Conservation (phyloP, 1,140 invertebrate genomes). For the Drosophila repleta region DNA sequence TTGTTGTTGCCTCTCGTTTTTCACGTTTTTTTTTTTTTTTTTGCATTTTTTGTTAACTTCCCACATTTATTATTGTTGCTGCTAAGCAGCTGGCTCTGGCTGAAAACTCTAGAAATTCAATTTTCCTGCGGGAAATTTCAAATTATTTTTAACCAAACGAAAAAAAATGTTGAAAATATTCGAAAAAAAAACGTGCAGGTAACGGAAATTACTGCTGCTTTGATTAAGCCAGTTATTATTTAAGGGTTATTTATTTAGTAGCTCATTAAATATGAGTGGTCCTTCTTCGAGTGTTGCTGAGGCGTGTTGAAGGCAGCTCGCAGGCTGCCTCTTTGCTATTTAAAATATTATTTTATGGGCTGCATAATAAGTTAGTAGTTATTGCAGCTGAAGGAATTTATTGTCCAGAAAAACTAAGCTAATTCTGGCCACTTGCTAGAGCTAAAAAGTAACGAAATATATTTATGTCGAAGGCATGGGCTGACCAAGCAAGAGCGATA, state of each 20-base stretch:
- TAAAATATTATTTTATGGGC: too few species aligned
- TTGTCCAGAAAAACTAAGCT: too few species aligned
- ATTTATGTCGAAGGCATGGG: too few species aligned
- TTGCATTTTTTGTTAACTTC: not conserved
- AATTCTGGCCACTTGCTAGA: too few species aligned
- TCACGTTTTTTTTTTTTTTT: not conserved
- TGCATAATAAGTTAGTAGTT: too few species aligned
- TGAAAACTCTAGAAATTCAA: constrained; percentile 22
- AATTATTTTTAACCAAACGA: constrained; percentile 11
- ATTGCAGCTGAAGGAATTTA: too few species aligned
- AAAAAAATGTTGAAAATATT: not conserved
- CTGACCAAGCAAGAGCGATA: too few species aligned
- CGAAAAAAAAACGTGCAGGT: not conserved
- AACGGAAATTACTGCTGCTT: constrained; percentile 10
- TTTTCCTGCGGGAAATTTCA: constrained; percentile 23
- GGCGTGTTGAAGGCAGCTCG: not conserved
- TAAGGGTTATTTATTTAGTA: constrained; percentile 1
- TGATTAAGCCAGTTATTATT: not conserved
- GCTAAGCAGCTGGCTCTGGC: constrained; percentile 10
- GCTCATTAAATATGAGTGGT: not conserved
- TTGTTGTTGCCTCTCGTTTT: constrained; percentile 29
- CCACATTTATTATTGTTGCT: constrained; percentile 38
- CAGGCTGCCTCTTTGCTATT: too few species aligned
- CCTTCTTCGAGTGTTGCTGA: not conserved
- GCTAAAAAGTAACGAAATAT: too few species aligned